phyloP scores from a whole-genome alignment of 2,113 vertebrate genomes.

The Panthera tigris region DNA sequence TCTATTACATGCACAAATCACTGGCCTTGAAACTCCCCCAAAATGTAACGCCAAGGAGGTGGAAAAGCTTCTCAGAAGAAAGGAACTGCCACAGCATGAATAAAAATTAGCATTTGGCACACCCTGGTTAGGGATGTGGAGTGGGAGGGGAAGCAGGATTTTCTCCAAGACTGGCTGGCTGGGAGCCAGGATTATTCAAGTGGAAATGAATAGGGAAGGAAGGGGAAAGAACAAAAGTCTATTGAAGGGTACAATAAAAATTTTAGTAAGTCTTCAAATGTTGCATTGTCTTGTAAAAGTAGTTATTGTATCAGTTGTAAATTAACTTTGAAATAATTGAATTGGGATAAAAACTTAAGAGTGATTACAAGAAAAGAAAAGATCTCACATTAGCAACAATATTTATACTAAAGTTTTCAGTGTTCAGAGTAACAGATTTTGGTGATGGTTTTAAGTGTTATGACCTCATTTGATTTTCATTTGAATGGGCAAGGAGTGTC shows the following conservation, averaged over 20 bases:
- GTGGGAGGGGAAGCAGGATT: not conserved
- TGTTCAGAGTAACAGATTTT: slow-evolving; percentile 31
- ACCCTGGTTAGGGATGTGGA: not conserved
- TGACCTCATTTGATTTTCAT: not conserved
- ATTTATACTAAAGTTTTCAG: slow-evolving; percentile 35
- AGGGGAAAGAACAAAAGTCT: slow-evolving; percentile 21
- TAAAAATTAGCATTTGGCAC: slow-evolving; percentile 38
- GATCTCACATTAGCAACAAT: slow-evolving; percentile 27
- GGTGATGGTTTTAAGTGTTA: not conserved
- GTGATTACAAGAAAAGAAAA: slow-evolving; percentile 42
- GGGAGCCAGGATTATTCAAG: slow-evolving; percentile 51
- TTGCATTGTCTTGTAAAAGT: slow-evolving; percentile 55
- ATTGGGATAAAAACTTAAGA: slow-evolving; percentile 30
- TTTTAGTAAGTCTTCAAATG: slow-evolving; percentile 46
- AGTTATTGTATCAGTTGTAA: slow-evolving; percentile 6
- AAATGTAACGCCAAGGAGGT: not conserved
- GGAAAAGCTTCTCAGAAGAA: not conserved
- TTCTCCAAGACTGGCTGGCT: slow-evolving; percentile 12
- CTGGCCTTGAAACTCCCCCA: not conserved
- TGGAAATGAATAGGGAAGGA: slow-evolving; percentile 43
- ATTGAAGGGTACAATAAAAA: slow-evolving; percentile 16
- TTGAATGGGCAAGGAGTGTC: not conserved
- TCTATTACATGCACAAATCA: not conserved
- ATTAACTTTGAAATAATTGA: slow-evolving; percentile 37
- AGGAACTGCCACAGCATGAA: not conserved